These are phyloP conservation scores for Matsumyia berberina DNA, from an alignment of 2,888 invertebrate species.

Conservation along the genomic window DNA sequence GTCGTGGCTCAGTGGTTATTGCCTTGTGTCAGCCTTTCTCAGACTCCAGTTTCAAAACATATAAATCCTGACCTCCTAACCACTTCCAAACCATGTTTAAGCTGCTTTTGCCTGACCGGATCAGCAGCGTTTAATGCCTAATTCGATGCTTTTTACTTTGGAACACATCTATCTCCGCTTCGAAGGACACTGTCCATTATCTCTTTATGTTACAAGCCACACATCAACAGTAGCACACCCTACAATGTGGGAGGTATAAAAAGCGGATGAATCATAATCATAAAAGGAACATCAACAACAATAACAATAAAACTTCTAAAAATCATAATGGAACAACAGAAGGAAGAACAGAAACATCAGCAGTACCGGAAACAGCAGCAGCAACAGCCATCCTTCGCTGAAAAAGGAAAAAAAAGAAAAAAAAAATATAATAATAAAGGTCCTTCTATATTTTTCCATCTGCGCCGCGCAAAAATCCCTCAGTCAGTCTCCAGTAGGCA, in stretches of 20 bases:
- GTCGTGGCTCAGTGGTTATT: too few relatives aligned
- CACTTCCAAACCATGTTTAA: too few relatives aligned
- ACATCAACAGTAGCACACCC: too few relatives aligned
- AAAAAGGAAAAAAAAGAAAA: constrained; percentile 23
- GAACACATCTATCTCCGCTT: too few relatives aligned
- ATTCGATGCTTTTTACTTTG: too few relatives aligned
- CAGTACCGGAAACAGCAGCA: constrained; percentile 25
- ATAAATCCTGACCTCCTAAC: too few relatives aligned
- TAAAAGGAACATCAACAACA: constrained; percentile 76
- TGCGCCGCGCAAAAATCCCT: constrained; percentile 18
- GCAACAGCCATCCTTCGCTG: constrained; percentile 26
- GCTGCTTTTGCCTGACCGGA: too few relatives aligned
- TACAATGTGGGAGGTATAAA: neutral
- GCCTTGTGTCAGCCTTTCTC: too few relatives aligned
- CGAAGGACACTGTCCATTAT: too few relatives aligned
- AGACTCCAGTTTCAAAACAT: too few relatives aligned
- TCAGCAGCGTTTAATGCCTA: too few relatives aligned
- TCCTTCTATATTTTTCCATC: constrained; percentile 40
- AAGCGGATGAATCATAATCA: constrained; percentile 73
- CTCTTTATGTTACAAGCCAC: too few relatives aligned
- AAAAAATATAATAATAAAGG: constrained; percentile 50
- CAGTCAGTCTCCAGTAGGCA: constrained; percentile 29
- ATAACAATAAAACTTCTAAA: constrained; percentile 76
- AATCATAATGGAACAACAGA: constrained; percentile 68
- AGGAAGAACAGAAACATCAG: constrained; percentile 8